Conservation (phyloP, 2,888 invertebrate genomes). For the Acleris literana region DNA sequence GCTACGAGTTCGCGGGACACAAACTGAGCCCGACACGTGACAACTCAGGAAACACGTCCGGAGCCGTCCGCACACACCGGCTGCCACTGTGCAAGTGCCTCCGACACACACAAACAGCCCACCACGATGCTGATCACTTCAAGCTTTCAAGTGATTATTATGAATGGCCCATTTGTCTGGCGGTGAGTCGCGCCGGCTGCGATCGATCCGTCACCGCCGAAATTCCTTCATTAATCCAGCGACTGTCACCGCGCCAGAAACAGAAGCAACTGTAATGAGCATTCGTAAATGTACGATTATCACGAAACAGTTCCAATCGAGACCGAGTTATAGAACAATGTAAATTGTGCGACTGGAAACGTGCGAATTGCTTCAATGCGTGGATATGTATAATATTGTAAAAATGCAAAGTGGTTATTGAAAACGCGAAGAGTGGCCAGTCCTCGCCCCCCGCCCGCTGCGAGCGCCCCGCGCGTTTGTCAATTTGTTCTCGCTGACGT, state of each 20-base stretch:
- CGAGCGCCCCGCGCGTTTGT: not conserved
- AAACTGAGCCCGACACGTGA: too few species aligned
- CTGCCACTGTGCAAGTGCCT: too few species aligned
- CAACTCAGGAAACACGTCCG: too few species aligned
- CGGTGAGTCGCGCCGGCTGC: not conserved
- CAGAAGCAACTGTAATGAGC: not conserved
- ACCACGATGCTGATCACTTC: too few species aligned
- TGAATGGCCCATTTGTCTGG: too few species aligned
- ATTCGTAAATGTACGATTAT: not conserved
- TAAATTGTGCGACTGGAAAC: too few species aligned
- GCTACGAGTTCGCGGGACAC: too few species aligned
- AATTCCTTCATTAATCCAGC: slow-evolving; percentile 13
- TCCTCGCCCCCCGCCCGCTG: too few species aligned
- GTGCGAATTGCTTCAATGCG: not conserved
- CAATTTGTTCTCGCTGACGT: not conserved
- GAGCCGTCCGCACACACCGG: too few species aligned
- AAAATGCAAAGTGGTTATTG: slow-evolving; percentile 2
- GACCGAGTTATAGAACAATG: not conserved
- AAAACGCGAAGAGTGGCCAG: not conserved
- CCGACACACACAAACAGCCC: too few species aligned
- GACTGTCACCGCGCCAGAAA: slow-evolving; percentile 4
- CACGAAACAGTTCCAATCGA: not conserved
- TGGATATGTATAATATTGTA: not conserved
- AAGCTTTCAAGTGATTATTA: too few species aligned
- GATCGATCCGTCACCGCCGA: slow-evolving; percentile 8